Percentiles rank a stretch among this genome's conserved stretches.
phyloP scores from a whole-genome alignment of 92 coral and sea anemone species.

The Phymanthus crucifer region DNA sequence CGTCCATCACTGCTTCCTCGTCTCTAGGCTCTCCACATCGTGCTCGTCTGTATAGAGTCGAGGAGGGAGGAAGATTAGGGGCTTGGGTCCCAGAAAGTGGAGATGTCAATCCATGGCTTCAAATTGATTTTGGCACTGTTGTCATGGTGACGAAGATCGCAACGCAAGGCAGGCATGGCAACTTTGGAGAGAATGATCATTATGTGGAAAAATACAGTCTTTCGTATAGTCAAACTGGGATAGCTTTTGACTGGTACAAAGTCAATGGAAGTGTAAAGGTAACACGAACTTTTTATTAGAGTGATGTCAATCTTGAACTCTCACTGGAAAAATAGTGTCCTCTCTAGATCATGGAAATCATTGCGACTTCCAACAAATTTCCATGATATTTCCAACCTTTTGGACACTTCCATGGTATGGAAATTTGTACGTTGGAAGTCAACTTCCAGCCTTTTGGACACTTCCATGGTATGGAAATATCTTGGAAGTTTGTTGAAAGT shows the following conservation, averaged over 20 bases:
- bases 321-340: no score
- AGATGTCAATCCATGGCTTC: conserved; percentile 52
- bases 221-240: conserved; percentile 44
- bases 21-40: conserved; percentile 1
- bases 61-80: conserved; percentile 53
- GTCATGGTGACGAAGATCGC: conserved; percentile 38
- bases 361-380: no score
- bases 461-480: no score
- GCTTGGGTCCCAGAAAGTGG: conserved; percentile 52
- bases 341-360: no score
- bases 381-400: no score
- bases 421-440: no score
- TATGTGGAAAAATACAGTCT: conserved; percentile 47
- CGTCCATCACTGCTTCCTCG: conserved; percentile 38
- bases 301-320: background rate
- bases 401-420: no score
- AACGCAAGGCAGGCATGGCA: conserved; percentile 50
- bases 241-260: conserved; percentile 27
- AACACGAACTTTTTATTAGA: background rate
- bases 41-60: conserved; percentile 47
- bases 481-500: no score
- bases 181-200: background rate
- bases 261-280: conserved; percentile 35
- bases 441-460: no score
- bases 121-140: conserved; percentile 50